phyloP scores from a whole-genome alignment of 2,888 invertebrate species.

The Hirtodrosophila trivittata region DNA sequence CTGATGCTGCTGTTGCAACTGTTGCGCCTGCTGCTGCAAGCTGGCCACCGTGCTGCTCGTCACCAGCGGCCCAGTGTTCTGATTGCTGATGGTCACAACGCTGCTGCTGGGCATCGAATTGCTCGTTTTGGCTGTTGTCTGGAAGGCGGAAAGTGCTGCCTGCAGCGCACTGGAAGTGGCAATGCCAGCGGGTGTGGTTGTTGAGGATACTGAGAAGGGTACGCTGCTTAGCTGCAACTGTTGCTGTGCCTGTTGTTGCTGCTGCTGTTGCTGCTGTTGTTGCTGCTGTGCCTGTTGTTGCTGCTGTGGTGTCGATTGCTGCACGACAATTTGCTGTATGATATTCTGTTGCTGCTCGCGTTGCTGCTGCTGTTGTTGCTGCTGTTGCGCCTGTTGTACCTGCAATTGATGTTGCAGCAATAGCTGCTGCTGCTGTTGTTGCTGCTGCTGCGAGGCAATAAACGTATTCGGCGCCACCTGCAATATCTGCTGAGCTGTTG shows the following conservation, averaged over 20 bases:
- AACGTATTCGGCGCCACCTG: slow-evolving; percentile 83
- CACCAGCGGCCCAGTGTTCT: slow-evolving; percentile 76
- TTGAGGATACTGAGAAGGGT: slow-evolving; percentile 80
- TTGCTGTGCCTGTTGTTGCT: slow-evolving; percentile 52
- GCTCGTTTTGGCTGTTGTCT: slow-evolving; percentile 74
- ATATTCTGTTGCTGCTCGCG: slow-evolving; percentile 67
- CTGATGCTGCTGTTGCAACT: slow-evolving; percentile 64
- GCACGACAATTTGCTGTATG: slow-evolving; percentile 57
- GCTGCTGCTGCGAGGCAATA: slow-evolving; percentile 85
- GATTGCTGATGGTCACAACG: slow-evolving; percentile 82
- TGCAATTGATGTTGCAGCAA: slow-evolving; percentile 82
- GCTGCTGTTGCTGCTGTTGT: slow-evolving; percentile 63
- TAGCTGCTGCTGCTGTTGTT: slow-evolving; percentile 81
- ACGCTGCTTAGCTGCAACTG: slow-evolving; percentile 79
- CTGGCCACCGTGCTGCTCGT: slow-evolving; percentile 81
- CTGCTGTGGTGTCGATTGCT: slow-evolving; percentile 68
- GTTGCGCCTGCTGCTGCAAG: slow-evolving; percentile 70
- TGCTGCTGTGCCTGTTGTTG: slow-evolving; percentile 65
- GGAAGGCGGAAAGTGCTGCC: slow-evolving; percentile 84
- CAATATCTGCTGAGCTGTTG: slow-evolving; percentile 75
- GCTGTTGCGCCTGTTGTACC: slow-evolving; percentile 85
- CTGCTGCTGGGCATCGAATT: slow-evolving; percentile 81
- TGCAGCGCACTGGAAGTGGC: slow-evolving; percentile 77
- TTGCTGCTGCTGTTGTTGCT: slow-evolving; percentile 83
- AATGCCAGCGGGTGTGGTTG: slow-evolving; percentile 78